These are phyloP conservation scores for Lutjanus erythropterus DNA, from an alignment of 2,113 vertebrate species.

Conservation along the genomic window DNA sequence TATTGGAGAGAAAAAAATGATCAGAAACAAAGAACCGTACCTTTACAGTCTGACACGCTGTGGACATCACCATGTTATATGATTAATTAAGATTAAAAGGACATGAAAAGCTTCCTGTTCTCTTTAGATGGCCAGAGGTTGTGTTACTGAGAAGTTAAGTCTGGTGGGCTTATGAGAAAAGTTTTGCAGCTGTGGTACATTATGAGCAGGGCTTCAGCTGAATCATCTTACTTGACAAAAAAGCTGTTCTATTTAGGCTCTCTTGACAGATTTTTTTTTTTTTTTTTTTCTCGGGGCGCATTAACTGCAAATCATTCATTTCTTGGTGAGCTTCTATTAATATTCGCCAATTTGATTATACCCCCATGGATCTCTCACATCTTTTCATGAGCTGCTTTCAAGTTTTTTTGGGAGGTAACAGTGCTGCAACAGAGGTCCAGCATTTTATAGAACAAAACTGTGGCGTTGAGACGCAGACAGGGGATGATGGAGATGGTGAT, in stretches of 20 bases:
- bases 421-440: background rate
- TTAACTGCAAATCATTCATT: constrained; percentile 34
- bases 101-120: background rate
- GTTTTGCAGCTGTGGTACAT: constrained; percentile 12
- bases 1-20: background rate
- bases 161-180: constrained; percentile 2
- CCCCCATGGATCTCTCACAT: constrained; percentile 24
- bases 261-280: constrained; percentile 21
- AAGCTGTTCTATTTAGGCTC: constrained; percentile 19
- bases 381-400: constrained; percentile 16
- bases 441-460: background rate
- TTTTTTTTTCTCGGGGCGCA: constrained; percentile 14
- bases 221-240: background rate
- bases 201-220: constrained; percentile 8
- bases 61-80: background rate
- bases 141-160: background rate
- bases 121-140: constrained; percentile 5
- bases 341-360: constrained; percentile 25
- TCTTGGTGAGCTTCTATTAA: constrained; percentile 27
- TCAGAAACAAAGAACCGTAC: background rate
- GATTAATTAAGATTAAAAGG: background rate
- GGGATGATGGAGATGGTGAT: background rate
- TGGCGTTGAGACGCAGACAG: too few relatives aligned
- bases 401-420: background rate
- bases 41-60: background rate